These are phyloP conservation scores for Suillia variegata DNA, from an alignment of 2,888 invertebrate genomes.

Conservation along the genomic window DNA sequence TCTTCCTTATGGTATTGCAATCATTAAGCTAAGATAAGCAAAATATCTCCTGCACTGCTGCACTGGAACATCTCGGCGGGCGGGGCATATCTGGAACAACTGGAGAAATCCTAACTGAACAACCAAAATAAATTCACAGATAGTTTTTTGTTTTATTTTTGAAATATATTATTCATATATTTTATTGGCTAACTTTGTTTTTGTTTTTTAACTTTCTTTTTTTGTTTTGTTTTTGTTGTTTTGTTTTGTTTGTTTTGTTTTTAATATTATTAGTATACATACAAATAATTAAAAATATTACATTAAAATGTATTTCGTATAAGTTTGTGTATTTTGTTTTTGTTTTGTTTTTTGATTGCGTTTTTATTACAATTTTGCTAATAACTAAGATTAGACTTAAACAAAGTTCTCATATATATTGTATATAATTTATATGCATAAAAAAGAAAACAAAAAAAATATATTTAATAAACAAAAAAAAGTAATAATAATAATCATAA, in stretches of 20 bases:
- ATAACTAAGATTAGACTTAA: constrained; percentile 49
- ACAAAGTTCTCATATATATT: background rate
- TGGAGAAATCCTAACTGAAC: too few species aligned
- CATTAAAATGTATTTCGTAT: constrained; percentile 60
- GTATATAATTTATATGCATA: constrained; percentile 7
- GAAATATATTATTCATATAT: constrained; percentile 59
- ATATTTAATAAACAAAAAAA: constrained; percentile 34
- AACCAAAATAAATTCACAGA: background rate
- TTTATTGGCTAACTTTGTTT: constrained; percentile 53
- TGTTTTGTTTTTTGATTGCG: constrained; percentile 41
- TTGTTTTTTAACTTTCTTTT: constrained; percentile 39
- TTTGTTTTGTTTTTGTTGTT: constrained; percentile 33
- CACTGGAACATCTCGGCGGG: background rate
- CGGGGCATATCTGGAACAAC: too few species aligned
- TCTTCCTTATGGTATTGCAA: too few species aligned
- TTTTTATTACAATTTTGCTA: constrained; percentile 61
- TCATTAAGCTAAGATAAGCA: too few species aligned
- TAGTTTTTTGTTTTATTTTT: constrained; percentile 43
- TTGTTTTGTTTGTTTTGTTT: constrained; percentile 38
- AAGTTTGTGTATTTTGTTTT: constrained; percentile 30
- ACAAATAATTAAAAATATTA: constrained; percentile 60
- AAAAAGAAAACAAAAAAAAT: constrained; percentile 31
- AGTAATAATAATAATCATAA: background rate
- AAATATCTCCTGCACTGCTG: background rate
- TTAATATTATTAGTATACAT: constrained; percentile 59